Percentiles rank a stretch among this genome's conserved stretches.
phyloP scores from a whole-genome alignment of 2,797 vertebrate species.

The Leptatherina wallacei region DNA sequence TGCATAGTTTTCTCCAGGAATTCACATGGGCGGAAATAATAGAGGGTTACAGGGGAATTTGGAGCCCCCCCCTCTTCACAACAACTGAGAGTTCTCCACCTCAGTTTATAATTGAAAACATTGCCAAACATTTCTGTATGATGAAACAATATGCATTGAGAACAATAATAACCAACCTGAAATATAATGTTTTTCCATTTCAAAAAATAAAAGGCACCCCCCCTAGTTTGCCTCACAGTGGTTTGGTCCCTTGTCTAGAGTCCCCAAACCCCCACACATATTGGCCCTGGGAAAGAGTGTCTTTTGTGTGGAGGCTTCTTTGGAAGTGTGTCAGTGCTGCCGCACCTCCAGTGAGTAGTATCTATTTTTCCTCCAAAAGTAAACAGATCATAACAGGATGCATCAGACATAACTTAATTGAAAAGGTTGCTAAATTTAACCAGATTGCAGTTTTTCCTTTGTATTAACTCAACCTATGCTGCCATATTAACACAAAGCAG shows the following conservation, averaged over 20 bases:
- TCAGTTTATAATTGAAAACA: background rate
- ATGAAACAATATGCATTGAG: background rate
- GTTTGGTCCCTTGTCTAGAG: conserved; percentile 22
- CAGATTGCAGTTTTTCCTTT: background rate
- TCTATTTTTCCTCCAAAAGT: background rate
- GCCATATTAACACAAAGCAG: background rate
- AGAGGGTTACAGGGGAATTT: background rate
- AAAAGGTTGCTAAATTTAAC: background rate
- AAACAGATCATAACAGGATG: background rate
- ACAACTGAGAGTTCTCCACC: background rate
- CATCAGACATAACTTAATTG: background rate
- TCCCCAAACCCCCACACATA: conserved; percentile 8
- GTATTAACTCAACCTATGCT: background rate
- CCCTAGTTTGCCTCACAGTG: conserved; percentile 1
- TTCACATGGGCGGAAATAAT: background rate
- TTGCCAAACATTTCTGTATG: background rate
- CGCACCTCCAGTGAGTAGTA: conserved; percentile 24
- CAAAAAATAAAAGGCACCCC: background rate
- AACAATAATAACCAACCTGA: too few relatives aligned
- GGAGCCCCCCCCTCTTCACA: background rate
- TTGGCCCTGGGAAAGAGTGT: conserved; percentile 8
- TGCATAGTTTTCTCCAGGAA: background rate
- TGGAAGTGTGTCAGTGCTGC: conserved; percentile 13
- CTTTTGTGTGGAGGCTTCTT: conserved; percentile 13
- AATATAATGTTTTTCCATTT: background rate